Percentiles rank a stretch among this genome's conserved stretches.
These are phyloP conservation scores for Fragum whitleyi DNA, from an alignment of 2,888 invertebrate species.

Conservation along the genomic window DNA sequence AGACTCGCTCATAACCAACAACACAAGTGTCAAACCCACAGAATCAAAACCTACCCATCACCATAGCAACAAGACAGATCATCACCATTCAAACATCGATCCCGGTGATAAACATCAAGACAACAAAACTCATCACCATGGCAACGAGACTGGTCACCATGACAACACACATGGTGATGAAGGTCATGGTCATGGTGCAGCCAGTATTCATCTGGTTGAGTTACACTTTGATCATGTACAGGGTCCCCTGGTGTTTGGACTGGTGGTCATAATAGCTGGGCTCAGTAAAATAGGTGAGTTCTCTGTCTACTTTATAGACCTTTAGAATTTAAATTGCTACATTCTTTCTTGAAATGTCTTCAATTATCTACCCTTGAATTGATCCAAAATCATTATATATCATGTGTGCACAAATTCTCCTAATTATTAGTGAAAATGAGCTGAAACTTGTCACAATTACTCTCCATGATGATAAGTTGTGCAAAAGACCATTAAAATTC, in stretches of 20 bases:
- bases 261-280: constrained; percentile 86
- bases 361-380: no score
- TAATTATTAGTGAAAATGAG: not conserved
- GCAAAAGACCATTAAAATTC: no score
- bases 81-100: not conserved
- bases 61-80: constrained; percentile 1
- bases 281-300: constrained; percentile 86
- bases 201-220: constrained; percentile 82
- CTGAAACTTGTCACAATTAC: no score
- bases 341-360: no score
- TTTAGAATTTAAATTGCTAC: no score
- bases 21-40: not conserved
- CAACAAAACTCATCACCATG: constrained; percentile 10
- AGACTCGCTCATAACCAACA: not conserved
- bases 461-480: no score
- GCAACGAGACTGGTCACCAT: constrained; percentile 18
- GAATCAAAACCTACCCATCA: not conserved
- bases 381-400: no score
- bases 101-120: constrained; percentile 6
- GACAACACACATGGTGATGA: constrained; percentile 11
- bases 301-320: not conserved
- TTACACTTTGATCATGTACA: constrained; percentile 84
- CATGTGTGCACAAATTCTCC: not conserved
- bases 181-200: constrained; percentile 42
- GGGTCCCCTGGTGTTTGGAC: constrained; percentile 86